Base-by-base conservation (phyloP, 1,140 invertebrate genomes). In the Maconellicoccus hirsutus region DNA sequence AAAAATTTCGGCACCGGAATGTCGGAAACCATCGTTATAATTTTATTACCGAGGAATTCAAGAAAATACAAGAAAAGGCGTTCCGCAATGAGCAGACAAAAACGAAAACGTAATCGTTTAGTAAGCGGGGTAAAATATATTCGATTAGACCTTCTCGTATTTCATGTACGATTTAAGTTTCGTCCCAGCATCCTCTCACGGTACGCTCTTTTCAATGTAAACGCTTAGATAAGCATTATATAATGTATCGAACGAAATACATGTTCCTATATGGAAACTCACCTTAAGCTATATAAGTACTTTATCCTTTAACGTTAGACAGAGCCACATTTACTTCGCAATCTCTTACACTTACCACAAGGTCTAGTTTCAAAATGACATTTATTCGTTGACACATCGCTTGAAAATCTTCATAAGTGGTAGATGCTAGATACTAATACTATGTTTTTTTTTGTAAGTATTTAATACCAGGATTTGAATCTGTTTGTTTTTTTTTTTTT, bases 31-130 rank as follows among this genome's bases (percentile, higher is more conserved):
- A 16, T 52, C 42, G 42, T 52, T 52, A 52, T 52, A 52, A 52
- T 52, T 52, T 52, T 52, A 52, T 52, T 52, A 52, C 42, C n/a
- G n/a, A 52, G n/a, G 42, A 52, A 52, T 52, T 52, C 42, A 52
- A 52, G 42, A 52, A 52, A 52, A 52, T 52, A 52, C 42, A 52
- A 14, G 16, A 52, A 52, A 52, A 52, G 42, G 42, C 42, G 42
- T 52, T 52, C n/a, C 42, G 16, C 42, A 52, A 52, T 52, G 42
- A 52, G 42, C 42, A 19, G 42, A 52, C 42, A 52, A 52, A 52
- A 52, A 52, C 42, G 42, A 52, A 52, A 52, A 52, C 42, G 42
- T 52, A 52, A 52, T 52, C 42, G 42, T 52, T 52, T 52, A 14
- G 42, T 52, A 52, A 52, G n/a, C 42, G 10, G 42, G 42, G 42